Evolutionary conservation across 2,888 invertebrate genomes (phyloP).

Genomic region (Sicus ferrugineus): DNA sequence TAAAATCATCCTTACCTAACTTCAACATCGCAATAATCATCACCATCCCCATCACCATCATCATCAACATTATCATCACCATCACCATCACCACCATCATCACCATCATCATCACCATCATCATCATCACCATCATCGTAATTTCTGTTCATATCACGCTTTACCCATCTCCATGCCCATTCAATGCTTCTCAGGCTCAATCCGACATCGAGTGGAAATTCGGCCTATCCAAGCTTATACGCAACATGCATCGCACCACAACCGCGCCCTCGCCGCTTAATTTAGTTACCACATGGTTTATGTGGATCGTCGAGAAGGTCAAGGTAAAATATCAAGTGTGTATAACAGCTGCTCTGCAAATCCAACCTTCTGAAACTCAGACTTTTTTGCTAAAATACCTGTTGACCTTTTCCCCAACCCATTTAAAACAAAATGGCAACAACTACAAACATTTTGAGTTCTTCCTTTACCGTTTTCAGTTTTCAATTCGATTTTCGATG

Average conservation of each 20-base stretch:
- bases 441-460: slow-evolving; percentile 33
- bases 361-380: slow-evolving; percentile 13
- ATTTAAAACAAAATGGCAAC: slow-evolving; percentile 63
- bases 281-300: slow-evolving; percentile 92
- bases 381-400: slow-evolving; percentile 27
- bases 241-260: slow-evolving; percentile 97
- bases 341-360: slow-evolving; percentile 48
- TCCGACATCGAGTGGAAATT: slow-evolving; percentile 99
- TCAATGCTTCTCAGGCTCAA: slow-evolving; percentile 96
- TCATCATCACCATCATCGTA: slow-evolving; percentile 1
- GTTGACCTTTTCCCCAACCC: slow-evolving; percentile 62
- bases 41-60: not conserved
- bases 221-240: slow-evolving; percentile 95
- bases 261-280: slow-evolving; percentile 98
- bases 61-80: not conserved
- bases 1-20: not conserved
- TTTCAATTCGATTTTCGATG: slow-evolving; percentile 1
- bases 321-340: slow-evolving; percentile 68
- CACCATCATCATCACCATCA: not conserved
- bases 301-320: slow-evolving; percentile 83
- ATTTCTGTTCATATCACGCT: not conserved
- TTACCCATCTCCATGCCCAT: no score
- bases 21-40: not conserved
- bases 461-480: not conserved
- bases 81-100: not conserved